Conservation (phyloP, 2,888 invertebrate species). For the Cylloceria caligata region DNA sequence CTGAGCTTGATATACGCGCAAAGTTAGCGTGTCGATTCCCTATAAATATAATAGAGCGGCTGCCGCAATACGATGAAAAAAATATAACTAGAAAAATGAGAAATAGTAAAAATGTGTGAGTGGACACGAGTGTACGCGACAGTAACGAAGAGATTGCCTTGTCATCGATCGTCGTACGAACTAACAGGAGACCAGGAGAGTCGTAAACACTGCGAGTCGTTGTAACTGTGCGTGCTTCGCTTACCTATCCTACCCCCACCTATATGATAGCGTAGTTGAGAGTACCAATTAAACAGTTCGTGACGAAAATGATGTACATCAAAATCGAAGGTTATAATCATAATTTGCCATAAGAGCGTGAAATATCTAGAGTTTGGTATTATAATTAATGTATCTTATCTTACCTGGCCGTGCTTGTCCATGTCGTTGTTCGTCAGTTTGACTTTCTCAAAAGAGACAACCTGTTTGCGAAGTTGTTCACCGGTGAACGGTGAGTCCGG, state of each 20-base stretch:
- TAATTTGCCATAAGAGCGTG: constrained; percentile 6
- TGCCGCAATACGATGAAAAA: constrained; percentile 28
- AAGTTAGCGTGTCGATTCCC: constrained; percentile 49
- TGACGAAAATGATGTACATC: neutral
- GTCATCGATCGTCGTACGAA: constrained; percentile 76
- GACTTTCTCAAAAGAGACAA: constrained; percentile 93
- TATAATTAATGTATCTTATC: constrained; percentile 69
- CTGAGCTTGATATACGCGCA: constrained; percentile 7
- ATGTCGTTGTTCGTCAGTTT: constrained; percentile 94
- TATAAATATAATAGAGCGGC: neutral
- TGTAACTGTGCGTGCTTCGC: neutral
- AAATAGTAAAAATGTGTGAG: neutral
- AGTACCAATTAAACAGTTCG: constrained; percentile 10
- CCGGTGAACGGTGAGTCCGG: constrained; percentile 93
- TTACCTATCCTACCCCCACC: neutral
- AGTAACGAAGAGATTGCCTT: constrained; percentile 76
- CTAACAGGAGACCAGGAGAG: neutral
- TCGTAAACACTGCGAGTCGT: neutral
- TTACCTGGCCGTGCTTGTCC: constrained; percentile 91
- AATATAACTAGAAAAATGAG: constrained; percentile 34
- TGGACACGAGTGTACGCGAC: constrained; percentile 42
- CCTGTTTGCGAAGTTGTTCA: constrained; percentile 91
- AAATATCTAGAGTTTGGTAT: neutral
- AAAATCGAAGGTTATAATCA: neutral
- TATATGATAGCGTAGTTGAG: neutral